A percentile compares a stretch with the other conserved stretches of the same genome.
These are phyloP conservation scores for Lacerta viridis DNA, from an alignment of 2,797 vertebrate species.

Conservation along the genomic window DNA sequence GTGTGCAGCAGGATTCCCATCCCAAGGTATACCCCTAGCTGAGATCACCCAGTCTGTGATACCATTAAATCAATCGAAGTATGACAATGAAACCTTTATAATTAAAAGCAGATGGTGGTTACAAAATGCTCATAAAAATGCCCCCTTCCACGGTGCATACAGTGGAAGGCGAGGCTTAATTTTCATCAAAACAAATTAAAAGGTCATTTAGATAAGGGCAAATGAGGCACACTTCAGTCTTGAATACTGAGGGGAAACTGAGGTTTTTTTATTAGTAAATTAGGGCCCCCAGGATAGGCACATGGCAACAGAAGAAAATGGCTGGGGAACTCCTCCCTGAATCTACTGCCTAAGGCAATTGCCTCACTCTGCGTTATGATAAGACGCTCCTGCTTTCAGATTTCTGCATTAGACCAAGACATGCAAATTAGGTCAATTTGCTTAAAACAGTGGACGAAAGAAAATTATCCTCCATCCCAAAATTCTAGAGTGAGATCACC, in stretches of 20 bases:
- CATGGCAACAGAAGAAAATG: no score
- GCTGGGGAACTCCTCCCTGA: no score
- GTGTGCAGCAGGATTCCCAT: constrained; percentile 17
- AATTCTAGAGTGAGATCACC: not conserved
- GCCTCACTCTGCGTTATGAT: no score
- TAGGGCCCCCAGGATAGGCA: not conserved
- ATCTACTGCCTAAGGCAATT: no score
- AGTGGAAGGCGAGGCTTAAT: constrained; percentile 22
- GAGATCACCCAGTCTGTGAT: constrained; percentile 22
- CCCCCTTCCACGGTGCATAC: not conserved
- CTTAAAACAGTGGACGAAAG: not conserved
- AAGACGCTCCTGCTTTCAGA: no score
- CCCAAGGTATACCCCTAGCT: constrained; percentile 21
- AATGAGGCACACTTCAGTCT: not conserved
- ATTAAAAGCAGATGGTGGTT: constrained; percentile 37
- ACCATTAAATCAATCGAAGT: constrained; percentile 37
- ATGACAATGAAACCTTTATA: constrained; percentile 25
- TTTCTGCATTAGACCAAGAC: no score
- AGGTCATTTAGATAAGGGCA: constrained; percentile 4
- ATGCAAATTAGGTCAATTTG: not conserved
- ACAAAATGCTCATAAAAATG: not conserved
- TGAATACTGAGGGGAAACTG: not conserved
- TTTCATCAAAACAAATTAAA: constrained; percentile 15
- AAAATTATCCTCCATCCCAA: not conserved
- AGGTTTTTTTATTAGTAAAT: not conserved